Percentiles rank a stretch among this genome's conserved stretches.
phyloP scores from a whole-genome alignment of 92 coral and sea anemone species.

The Virgularia gustaviana region DNA sequence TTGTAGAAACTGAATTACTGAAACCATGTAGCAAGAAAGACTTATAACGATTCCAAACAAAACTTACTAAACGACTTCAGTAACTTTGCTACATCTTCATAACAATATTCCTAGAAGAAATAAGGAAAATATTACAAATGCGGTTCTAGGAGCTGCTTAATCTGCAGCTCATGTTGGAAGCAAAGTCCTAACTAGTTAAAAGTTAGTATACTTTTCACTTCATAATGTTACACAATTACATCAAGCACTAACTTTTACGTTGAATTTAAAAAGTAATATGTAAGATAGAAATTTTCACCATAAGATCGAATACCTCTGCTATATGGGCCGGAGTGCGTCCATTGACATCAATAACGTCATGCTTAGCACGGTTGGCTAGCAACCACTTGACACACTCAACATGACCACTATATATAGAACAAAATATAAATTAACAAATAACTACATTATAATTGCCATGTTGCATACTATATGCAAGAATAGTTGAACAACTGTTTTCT shows the following conservation, averaged over 20 bases:
- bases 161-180: not conserved
- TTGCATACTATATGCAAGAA: not conserved
- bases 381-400: slow-evolving; percentile 95
- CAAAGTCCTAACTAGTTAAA: too few relatives aligned
- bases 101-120: slow-evolving; percentile 70
- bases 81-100: slow-evolving; percentile 70
- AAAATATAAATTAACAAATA: not conserved
- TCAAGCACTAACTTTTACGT: not conserved
- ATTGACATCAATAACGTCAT: slow-evolving; percentile 72
- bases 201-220: too few relatives aligned
- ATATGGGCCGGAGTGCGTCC: slow-evolving; percentile 84
- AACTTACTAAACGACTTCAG: slow-evolving; percentile 83
- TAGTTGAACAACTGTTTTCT: too few relatives aligned
- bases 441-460: not conserved
- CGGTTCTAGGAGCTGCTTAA: not conserved
- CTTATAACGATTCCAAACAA: not conserved
- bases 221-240: not conserved
- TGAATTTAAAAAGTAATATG: not conserved
- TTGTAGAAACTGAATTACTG: not conserved
- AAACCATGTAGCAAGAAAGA: not conserved
- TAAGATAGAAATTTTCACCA: not conserved
- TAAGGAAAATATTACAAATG: not conserved
- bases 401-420: slow-evolving; percentile 61
- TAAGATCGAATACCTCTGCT: slow-evolving; percentile 65
- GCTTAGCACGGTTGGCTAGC: slow-evolving; percentile 71